Evolutionary conservation across 1,140 invertebrate genomes (phyloP).

Genomic region (Drosophila mojavensis): DNA sequence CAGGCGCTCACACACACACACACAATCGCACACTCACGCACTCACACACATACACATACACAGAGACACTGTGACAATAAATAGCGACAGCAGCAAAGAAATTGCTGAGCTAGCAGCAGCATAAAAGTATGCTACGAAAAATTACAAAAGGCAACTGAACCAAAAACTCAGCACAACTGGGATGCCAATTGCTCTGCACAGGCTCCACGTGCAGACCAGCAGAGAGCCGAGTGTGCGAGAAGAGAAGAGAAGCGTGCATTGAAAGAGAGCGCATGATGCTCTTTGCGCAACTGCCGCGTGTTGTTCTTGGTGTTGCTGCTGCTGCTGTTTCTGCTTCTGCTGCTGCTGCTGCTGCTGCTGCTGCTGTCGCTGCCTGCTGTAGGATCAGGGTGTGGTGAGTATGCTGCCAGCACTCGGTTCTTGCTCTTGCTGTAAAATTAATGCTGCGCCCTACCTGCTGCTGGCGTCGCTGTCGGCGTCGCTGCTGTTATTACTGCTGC

Average conservation of each 20-base stretch:
- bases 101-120: conserved; percentile 47
- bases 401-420: conserved; percentile 41
- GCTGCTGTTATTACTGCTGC: conserved; percentile 26
- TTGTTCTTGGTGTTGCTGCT: conserved; percentile 26
- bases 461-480: conserved; percentile 53
- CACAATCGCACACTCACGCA: no score
- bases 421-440: conserved; percentile 70
- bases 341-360: conserved; percentile 29
- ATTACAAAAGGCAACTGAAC: conserved; percentile 66
- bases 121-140: conserved; percentile 71
- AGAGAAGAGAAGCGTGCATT: not conserved
- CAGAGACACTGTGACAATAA: conserved; percentile 8
- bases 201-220: conserved; percentile 69
- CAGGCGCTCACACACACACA: not conserved
- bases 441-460: conserved; percentile 71
- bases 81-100: conserved; percentile 32
- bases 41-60: no score
- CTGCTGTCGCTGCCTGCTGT: conserved; percentile 48
- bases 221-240: not conserved
- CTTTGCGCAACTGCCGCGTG: conserved; percentile 69
- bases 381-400: conserved; percentile 84
- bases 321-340: conserved; percentile 32
- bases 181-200: conserved; percentile 69
- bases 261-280: conserved; percentile 25
- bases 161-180: conserved; percentile 56